Evolutionary conservation across 2,113 vertebrate species (phyloP).

Genomic region (Baryphthengus martii): DNA sequence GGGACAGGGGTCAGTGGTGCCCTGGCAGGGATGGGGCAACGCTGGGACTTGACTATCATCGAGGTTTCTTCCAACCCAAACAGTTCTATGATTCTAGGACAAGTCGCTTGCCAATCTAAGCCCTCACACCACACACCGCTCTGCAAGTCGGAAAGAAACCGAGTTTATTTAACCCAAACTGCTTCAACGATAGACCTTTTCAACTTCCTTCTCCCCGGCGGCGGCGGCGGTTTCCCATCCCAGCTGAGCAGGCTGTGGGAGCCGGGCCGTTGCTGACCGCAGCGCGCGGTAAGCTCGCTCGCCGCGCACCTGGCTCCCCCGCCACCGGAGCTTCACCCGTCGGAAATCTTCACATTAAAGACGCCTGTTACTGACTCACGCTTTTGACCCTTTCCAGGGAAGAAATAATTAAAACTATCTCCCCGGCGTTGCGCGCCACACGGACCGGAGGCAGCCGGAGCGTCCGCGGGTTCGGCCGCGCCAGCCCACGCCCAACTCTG

Average conservation of each 20-base stretch:
- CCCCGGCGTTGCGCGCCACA: fast-evolving
- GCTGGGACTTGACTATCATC: too few relatives aligned
- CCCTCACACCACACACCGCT: not conserved
- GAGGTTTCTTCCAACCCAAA: too few relatives aligned
- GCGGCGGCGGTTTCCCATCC: not conserved
- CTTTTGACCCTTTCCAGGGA: not conserved
- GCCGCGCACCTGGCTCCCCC: not conserved
- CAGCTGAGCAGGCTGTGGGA: not conserved
- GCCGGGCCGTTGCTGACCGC: not conserved
- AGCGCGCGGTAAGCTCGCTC: not conserved
- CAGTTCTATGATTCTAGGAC: too few relatives aligned
- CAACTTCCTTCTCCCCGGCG: not conserved
- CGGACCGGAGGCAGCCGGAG: not conserved
- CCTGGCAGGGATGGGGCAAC: too few relatives aligned
- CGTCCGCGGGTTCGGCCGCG: not conserved
- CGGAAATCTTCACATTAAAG: not conserved
- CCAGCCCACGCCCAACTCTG: not conserved
- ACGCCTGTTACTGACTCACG: not conserved
- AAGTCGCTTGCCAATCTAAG: not conserved
- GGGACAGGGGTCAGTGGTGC: too few relatives aligned
- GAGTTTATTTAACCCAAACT: not conserved
- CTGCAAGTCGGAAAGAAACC: not conserved
- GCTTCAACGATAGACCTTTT: not conserved
- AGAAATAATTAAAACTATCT: not conserved
- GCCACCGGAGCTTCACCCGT: not conserved